A percentile compares a stretch with the other conserved stretches of the same genome.
Conservation (phyloP, 2,797 vertebrate genomes). For the Oryzias dopingdopingensis region DNA sequence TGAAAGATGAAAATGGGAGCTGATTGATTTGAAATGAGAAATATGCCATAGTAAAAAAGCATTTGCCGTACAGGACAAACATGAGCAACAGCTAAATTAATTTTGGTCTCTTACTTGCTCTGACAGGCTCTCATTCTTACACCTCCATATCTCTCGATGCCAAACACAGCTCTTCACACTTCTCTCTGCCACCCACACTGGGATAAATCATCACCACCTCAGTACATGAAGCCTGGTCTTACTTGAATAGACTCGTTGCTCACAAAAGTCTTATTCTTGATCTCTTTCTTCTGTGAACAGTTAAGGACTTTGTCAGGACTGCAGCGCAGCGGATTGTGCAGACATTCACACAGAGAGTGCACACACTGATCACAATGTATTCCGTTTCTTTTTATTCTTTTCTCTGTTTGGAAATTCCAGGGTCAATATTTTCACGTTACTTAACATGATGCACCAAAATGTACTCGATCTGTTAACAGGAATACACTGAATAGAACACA, state of each 20-base stretch:
- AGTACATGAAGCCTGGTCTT: conserved; percentile 38
- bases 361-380: conserved; percentile 50
- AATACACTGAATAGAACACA: conserved; percentile 95
- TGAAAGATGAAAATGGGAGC: no score
- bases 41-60: neutral
- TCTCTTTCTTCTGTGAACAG: conserved; percentile 34
- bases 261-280: conserved; percentile 39
- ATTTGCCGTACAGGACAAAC: neutral
- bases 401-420: conserved; percentile 91
- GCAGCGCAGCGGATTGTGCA: conserved; percentile 5
- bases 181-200: conserved; percentile 48
- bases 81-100: conserved; percentile 5
- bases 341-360: conserved; percentile 30
- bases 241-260: conserved; percentile 37
- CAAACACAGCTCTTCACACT: conserved; percentile 20
- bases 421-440: conserved; percentile 95
- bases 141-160: conserved; percentile 28
- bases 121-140: conserved; percentile 24
- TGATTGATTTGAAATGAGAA: no score
- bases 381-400: conserved; percentile 87
- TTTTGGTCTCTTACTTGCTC: conserved; percentile 6
- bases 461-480: conserved; percentile 93
- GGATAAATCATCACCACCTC: conserved; percentile 55
- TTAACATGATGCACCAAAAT: conserved; percentile 91
- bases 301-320: conserved; percentile 19